A percentile compares a stretch with the other conserved stretches of the same genome.
phyloP scores from a whole-genome alignment of 2,113 vertebrate genomes.

The Hypocryptadius cinnamomeus region DNA sequence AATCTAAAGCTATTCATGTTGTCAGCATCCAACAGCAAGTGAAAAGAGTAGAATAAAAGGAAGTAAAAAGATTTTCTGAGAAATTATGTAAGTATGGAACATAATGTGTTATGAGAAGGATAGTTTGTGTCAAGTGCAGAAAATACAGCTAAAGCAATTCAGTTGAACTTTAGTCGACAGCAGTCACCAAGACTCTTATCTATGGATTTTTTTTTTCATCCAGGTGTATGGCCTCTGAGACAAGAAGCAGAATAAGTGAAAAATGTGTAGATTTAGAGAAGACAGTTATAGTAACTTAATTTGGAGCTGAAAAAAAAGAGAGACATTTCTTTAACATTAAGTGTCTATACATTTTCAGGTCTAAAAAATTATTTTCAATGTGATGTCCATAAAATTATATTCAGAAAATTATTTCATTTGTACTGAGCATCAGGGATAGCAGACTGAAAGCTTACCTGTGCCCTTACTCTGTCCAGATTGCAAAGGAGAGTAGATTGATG shows the following conservation, averaged over 20 bases:
- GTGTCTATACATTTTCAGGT: neutral
- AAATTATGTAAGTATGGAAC: neutral
- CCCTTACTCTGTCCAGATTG: neutral
- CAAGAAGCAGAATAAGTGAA: neutral
- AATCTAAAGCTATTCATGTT: neutral
- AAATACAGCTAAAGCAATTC: neutral
- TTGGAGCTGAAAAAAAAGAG: neutral
- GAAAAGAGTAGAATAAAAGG: neutral
- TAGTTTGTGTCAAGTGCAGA: neutral
- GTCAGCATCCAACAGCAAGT: neutral
- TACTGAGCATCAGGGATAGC: neutral
- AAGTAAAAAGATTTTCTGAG: neutral
- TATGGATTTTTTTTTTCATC: neutral
- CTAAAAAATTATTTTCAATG: neutral
- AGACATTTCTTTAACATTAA: neutral
- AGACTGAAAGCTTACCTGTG: neutral
- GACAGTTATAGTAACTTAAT: neutral
- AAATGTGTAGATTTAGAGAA: neutral
- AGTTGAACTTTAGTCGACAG: neutral
- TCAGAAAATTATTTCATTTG: neutral
- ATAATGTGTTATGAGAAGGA: neutral
- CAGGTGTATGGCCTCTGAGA: neutral
- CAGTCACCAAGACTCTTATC: neutral
- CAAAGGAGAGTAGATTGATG: neutral
- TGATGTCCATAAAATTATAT: neutral